phyloP scores from a whole-genome alignment of 2,888 invertebrate species.

The Brachycybe producta region DNA sequence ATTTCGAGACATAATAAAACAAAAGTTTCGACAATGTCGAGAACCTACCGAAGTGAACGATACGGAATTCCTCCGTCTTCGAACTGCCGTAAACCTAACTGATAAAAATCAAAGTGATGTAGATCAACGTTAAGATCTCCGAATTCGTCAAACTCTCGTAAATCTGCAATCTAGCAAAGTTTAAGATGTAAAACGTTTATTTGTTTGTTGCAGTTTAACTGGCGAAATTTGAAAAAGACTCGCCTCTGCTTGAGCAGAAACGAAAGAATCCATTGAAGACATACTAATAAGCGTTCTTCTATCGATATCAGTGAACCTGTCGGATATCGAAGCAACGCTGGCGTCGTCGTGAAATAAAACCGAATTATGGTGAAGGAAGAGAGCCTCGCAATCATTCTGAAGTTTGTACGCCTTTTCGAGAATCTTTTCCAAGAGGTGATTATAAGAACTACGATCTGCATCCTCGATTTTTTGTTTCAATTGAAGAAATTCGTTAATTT shows the following conservation, averaged over 20 bases:
- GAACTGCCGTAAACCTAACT: constrained; percentile 66
- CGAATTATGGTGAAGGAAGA: constrained; percentile 38
- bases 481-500: no score
- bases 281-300: constrained; percentile 43
- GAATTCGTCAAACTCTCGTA: constrained; percentile 78
- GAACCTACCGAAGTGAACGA: constrained; percentile 35
- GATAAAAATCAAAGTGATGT: constrained; percentile 71
- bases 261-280: constrained; percentile 88
- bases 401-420: constrained; percentile 72
- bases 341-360: constrained; percentile 63
- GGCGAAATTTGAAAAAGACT: constrained; percentile 20
- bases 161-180: constrained; percentile 57
- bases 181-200: constrained; percentile 12
- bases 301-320: constrained; percentile 21
- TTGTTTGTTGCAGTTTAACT: not conserved
- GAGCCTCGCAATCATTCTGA: constrained; percentile 50
- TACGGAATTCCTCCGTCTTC: constrained; percentile 58
- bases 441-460: constrained; percentile 73
- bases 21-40: not conserved
- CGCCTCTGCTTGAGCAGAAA: constrained; percentile 72
- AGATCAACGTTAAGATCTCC: constrained; percentile 59
- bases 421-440: constrained; percentile 61
- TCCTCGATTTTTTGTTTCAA: constrained; percentile 21
- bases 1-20: not conserved
- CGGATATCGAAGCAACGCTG: constrained; percentile 19